Evolutionary conservation across 2,113 vertebrate genomes (phyloP).

Genomic region (crab-eating macaque (Macaca fascicularis)): DNA sequence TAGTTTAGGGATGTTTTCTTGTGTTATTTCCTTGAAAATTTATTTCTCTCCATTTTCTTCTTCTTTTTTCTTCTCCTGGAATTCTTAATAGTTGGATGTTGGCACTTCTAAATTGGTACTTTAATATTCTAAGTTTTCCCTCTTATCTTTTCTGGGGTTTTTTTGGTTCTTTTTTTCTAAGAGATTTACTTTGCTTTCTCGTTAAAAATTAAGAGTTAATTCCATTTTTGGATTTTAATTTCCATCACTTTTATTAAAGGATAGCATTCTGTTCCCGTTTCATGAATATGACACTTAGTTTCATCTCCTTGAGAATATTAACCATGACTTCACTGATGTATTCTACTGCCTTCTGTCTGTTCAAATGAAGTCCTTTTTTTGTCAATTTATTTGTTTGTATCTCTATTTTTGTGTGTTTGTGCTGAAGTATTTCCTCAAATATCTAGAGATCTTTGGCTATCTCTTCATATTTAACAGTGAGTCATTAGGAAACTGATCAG

Average conservation of each 20-base stretch:
- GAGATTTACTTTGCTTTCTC: background rate
- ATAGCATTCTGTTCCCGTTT: background rate
- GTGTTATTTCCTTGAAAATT: background rate
- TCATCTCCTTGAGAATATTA: background rate
- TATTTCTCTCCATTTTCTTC: background rate
- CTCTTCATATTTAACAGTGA: background rate
- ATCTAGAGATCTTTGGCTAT: background rate
- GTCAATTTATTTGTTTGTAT: background rate
- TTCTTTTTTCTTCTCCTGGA: background rate
- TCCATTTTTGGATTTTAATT: background rate
- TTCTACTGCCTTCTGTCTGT: background rate
- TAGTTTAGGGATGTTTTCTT: background rate
- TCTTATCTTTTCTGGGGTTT: background rate
- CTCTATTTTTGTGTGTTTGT: background rate
- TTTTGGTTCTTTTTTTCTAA: background rate
- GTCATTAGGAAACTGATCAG: background rate
- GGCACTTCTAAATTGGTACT: background rate
- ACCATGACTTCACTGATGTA: background rate
- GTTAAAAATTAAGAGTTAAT: background rate
- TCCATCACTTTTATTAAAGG: background rate
- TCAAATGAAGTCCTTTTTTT: background rate
- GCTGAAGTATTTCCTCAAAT: background rate
- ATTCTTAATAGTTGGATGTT: background rate
- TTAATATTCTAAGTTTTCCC: background rate
- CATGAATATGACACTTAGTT: background rate